These are phyloP conservation scores for Stercorarius parasiticus DNA, from an alignment of 2,113 vertebrate genomes.

Conservation along the genomic window DNA sequence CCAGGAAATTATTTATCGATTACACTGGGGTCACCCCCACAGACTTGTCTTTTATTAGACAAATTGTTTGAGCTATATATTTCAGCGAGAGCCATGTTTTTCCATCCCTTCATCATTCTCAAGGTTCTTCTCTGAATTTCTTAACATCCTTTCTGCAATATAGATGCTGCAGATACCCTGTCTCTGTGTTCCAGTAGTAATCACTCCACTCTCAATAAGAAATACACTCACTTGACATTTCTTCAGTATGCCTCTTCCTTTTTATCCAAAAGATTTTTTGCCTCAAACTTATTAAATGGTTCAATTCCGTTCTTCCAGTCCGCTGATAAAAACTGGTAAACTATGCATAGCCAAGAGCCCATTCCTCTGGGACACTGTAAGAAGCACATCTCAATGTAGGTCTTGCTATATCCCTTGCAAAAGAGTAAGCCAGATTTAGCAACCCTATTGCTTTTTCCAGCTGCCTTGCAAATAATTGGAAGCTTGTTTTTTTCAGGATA, in stretches of 20 bases:
- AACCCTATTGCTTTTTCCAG: background rate
- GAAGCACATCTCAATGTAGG: background rate
- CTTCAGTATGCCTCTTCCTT: background rate
- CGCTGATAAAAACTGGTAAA: accelerated
- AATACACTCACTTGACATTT: background rate
- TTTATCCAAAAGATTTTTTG: background rate
- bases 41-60: background rate
- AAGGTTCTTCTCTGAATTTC: background rate
- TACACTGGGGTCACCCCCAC: background rate
- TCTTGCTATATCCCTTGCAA: background rate
- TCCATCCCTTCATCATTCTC: background rate
- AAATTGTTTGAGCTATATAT: background rate
- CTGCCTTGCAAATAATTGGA: background rate
- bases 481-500: background rate
- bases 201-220: background rate
- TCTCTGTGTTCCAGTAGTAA: background rate
- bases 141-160: background rate
- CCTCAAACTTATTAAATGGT: background rate
- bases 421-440: background rate
- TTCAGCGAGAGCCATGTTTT: background rate
- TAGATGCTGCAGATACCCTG: background rate
- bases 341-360: background rate
- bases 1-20: constrained; percentile 23
- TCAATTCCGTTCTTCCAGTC: background rate
- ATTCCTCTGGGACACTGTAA: accelerated